Percentiles rank a stretch among this genome's conserved stretches.
These are phyloP conservation scores for Chanos chanos DNA, from an alignment of 2,797 vertebrate species.

Conservation along the genomic window DNA sequence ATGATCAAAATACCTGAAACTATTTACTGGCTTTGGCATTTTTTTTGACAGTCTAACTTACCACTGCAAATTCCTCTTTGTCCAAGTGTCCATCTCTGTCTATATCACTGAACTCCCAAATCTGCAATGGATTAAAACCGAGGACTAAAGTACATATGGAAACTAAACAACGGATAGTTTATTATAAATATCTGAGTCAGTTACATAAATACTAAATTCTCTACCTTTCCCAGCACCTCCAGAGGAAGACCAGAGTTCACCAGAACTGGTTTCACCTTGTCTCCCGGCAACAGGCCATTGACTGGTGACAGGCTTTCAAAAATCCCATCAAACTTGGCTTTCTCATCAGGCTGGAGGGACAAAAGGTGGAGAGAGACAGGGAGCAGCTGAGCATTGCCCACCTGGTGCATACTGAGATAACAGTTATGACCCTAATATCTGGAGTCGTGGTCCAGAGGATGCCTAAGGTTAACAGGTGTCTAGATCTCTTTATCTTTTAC, in stretches of 20 bases:
- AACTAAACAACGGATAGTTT: not conserved
- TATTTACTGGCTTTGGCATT: not conserved
- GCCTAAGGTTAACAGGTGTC: too few species aligned
- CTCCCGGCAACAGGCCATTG: conserved; percentile 90
- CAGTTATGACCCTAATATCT: too few species aligned
- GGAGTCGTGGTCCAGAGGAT: too few species aligned
- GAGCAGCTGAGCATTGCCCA: too few species aligned
- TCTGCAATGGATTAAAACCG: conserved; percentile 62
- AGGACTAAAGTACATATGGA: not conserved
- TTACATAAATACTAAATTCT: conserved; percentile 9
- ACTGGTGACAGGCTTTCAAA: conserved; percentile 92
- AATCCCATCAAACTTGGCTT: conserved; percentile 94
- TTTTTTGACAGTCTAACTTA: conserved; percentile 54
- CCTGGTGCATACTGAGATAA: too few species aligned
- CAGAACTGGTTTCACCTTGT: conserved; percentile 94
- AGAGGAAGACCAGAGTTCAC: conserved; percentile 98
- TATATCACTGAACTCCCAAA: conserved; percentile 97
- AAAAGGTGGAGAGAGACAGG: not conserved
- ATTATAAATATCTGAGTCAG: not conserved
- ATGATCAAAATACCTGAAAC: not conserved
- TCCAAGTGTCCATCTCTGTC: conserved; percentile 95
- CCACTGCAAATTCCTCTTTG: conserved; percentile 96
- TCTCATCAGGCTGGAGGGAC: conserved; percentile 84
- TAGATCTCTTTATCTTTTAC: too few species aligned
- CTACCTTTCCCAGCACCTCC: conserved; percentile 92